Evolutionary conservation across 2,797 vertebrate genomes (phyloP), one percentile per base, ranked within the genome.

Genomic region (Lacerta viridis): DNA sequence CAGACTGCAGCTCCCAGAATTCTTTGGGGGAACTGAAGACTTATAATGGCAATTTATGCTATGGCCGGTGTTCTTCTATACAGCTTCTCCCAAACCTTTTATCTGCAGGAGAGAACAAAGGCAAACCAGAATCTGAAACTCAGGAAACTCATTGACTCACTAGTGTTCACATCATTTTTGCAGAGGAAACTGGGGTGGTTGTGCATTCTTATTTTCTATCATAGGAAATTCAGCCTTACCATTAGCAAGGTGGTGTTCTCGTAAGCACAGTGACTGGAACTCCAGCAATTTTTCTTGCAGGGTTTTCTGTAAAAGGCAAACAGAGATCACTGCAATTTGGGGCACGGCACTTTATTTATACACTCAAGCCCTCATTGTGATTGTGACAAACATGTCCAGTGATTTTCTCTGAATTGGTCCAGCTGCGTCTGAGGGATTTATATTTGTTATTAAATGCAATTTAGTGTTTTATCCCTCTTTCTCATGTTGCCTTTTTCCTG

Each of bases 271-370:
- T 0, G 95, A 90, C 87, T 97, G 97, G 93, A 99, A 92, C 97
- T 99, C 99, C 84, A 95, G 92, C 96, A 97, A 87, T 89, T 98
- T 99, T 95, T 98, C 97, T 92, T 95, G 97, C 90, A 99, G 95
- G 4, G 93, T 97, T 97, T 98, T 97, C 99, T 99, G 96, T 74
- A 90, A 95, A 55, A 84, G 23, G 83, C 74, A 91, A 82, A 66
- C 74, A 84, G 4, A 9, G 11, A 75, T 69, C 13, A 25, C 25
- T 0, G 74, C 90, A 79, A 93, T 41, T 36, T 39, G 29, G 27
- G n/a, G 71, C 10, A 33, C 39, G n/a, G 55, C 29, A 20, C 36
- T 46, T 64, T 46, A 7, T 74, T 75, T 20, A 23, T 41, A 41
- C 74, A 23, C 23, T 75, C 23, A 25, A 39, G 15, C 15, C 15